These are phyloP conservation scores for Himalopsyche kuldschensis DNA, from an alignment of 2,888 invertebrate species.

Conservation along the genomic window DNA sequence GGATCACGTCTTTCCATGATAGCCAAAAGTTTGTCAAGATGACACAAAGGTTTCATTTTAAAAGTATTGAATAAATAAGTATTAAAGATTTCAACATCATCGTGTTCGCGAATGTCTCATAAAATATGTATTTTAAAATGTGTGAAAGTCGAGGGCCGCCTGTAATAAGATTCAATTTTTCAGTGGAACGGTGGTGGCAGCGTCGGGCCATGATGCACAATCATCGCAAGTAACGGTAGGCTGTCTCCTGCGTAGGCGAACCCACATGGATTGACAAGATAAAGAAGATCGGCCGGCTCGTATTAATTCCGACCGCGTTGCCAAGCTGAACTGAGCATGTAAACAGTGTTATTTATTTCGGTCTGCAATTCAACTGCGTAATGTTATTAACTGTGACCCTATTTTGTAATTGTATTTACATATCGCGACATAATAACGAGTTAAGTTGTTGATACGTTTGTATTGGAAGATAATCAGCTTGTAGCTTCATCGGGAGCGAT, in stretches of 20 bases:
- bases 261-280: neutral
- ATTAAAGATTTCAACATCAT: too few species aligned
- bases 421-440: neutral
- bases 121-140: too few species aligned
- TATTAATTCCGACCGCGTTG: neutral
- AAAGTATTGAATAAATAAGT: too few species aligned
- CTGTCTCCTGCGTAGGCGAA: neutral
- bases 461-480: too few species aligned
- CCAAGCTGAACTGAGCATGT: neutral
- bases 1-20: too few species aligned
- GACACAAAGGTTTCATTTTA: too few species aligned
- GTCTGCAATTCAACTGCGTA: neutral
- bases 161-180: neutral
- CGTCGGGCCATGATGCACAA: neutral
- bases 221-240: neutral
- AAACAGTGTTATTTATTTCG: neutral
- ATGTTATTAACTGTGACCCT: neutral
- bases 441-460: too few species aligned
- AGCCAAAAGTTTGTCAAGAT: too few species aligned
- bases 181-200: neutral
- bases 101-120: too few species aligned
- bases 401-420: neutral
- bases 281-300: neutral
- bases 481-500: too few species aligned
- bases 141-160: too few species aligned